A percentile compares a stretch with the other conserved stretches of the same genome.
phyloP scores from a whole-genome alignment of 2,113 vertebrate genomes.

The Podarcis cretensis region DNA sequence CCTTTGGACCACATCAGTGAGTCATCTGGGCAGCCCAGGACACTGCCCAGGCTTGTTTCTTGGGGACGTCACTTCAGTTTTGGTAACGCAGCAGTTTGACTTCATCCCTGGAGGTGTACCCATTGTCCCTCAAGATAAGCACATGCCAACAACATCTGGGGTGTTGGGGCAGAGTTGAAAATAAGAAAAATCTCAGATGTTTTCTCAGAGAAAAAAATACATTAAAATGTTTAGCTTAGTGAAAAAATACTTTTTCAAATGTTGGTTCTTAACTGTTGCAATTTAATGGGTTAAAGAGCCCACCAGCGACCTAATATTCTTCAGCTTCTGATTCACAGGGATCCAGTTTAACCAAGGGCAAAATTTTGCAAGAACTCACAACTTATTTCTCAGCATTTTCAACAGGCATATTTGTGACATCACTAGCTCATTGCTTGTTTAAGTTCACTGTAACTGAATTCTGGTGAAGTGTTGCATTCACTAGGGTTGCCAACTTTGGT shows the following conservation, averaged over 20 bases:
- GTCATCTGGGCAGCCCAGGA: too few species aligned
- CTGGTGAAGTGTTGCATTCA: not conserved
- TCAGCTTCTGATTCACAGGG: not conserved
- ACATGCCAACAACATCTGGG: too few species aligned
- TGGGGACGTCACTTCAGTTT: too few species aligned
- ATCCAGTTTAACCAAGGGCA: not conserved
- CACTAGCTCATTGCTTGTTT: not conserved
- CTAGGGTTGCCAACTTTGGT: not conserved
- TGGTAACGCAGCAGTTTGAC: too few species aligned
- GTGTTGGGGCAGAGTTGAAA: too few species aligned
- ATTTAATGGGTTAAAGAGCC: not conserved
- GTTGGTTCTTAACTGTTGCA: not conserved
- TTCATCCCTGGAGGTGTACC: too few species aligned
- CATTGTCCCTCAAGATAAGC: too few species aligned
- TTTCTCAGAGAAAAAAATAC: too few species aligned
- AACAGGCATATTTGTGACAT: not conserved
- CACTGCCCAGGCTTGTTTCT: too few species aligned
- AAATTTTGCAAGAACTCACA: not conserved
- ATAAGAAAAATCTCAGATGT: too few species aligned
- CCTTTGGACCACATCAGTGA: too few species aligned
- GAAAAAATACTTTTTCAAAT: not conserved
- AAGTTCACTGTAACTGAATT: not conserved
- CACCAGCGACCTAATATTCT: not conserved
- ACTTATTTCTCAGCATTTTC: not conserved
- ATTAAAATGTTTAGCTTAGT: too few species aligned